Evolutionary conservation across 2,888 invertebrate species (phyloP).

Genomic region (Cerastis leucographa): DNA sequence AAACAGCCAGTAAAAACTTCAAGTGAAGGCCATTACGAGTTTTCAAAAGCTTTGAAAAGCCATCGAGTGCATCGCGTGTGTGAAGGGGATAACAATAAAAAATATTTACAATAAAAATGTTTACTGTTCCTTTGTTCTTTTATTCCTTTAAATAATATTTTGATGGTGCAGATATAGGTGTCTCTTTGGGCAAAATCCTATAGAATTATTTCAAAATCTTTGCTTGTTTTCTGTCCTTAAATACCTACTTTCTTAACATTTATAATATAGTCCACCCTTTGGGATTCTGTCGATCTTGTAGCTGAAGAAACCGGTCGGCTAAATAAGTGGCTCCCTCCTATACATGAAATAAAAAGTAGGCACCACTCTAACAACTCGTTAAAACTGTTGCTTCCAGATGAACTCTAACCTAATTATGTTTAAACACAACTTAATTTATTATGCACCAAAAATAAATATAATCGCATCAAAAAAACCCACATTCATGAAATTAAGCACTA

Average conservation of each 20-base stretch:
- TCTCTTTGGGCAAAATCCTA: neutral
- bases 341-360: neutral
- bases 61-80: conserved; percentile 85
- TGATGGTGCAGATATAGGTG: neutral
- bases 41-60: conserved; percentile 79
- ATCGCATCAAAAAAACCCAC: neutral
- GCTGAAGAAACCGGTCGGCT: neutral
- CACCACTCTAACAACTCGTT: neutral
- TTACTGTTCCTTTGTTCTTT: conserved; percentile 87
- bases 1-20: conserved; percentile 50
- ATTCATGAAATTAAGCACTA: neutral
- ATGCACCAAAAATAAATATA: neutral
- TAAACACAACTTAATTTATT: neutral
- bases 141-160: conserved; percentile 69
- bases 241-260: neutral
- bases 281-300: neutral
- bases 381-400: neutral
- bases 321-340: neutral
- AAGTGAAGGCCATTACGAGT: conserved; percentile 73
- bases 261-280: neutral
- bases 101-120: conserved; percentile 90
- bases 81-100: conserved; percentile 87
- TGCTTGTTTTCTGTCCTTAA: neutral
- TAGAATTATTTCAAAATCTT: neutral
- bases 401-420: neutral